These are phyloP conservation scores for Drosophila mercatorum DNA, from an alignment of 2,888 invertebrate species.

Conservation along the genomic window DNA sequence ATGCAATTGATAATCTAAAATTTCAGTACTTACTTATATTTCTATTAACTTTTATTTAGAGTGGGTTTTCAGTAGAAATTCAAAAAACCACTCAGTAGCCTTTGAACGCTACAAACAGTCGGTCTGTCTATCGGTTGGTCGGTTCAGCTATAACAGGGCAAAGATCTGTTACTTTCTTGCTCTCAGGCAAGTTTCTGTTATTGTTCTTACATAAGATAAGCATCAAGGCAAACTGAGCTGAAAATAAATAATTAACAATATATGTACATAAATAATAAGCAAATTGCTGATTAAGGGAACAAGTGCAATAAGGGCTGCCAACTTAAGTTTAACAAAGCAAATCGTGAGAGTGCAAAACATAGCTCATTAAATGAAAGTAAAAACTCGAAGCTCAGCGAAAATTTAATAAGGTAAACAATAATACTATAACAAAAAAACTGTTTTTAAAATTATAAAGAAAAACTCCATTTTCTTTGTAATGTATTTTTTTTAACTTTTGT, in stretches of 20 bases:
- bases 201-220: constrained; percentile 2
- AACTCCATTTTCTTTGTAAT: neutral
- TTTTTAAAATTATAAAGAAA: neutral
- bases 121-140: constrained; percentile 19
- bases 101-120: constrained; percentile 18
- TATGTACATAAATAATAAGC: neutral
- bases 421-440: neutral
- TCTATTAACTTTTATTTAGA: neutral
- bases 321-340: neutral
- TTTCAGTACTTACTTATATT: neutral
- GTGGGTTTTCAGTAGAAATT: neutral
- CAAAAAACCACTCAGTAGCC: constrained; percentile 36
- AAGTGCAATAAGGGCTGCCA: constrained; percentile 9
- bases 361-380: neutral
- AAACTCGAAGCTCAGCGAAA: constrained; percentile 15
- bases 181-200: constrained; percentile 11
- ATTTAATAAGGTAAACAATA: neutral
- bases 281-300: constrained; percentile 14
- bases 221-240: neutral
- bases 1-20: constrained; percentile 32
- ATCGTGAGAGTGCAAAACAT: neutral
- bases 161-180: neutral
- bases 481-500: neutral
- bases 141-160: constrained; percentile 17
- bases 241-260: constrained; percentile 1